Base-by-base conservation (phyloP, 2,113 vertebrate genomes). In the Chlamydotis undulata region DNA sequence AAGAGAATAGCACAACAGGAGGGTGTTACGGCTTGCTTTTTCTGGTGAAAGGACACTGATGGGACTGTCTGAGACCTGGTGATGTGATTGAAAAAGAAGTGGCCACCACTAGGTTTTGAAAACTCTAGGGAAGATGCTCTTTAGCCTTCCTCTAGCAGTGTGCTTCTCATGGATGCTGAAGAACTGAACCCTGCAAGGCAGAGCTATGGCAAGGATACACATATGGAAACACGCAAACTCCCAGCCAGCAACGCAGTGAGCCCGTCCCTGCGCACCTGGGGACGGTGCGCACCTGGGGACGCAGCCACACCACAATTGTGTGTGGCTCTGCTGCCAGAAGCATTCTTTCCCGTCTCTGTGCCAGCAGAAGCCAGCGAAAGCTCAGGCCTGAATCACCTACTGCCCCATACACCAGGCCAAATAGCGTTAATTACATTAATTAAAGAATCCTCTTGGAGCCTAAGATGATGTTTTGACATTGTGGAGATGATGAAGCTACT, bases 191-290 rank as follows among this genome's bases (percentile, higher is more conserved):
- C 26, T 35, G 55, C 53, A 15, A 76, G 45, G 57, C 79, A 75
- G 68, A 45, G 61, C 0, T 5, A 0, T n/a, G 1, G 3, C 1
- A 0, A 4, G 1, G 16, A 19, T 25, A 12, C n/a, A 4, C 4
- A 4, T 25, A 14, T 0, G 3, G 3, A 18, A 14, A 5, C 39
- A 37, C 11, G 53, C 41, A 31, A n/a, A 9, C 1, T 4, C 45
- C 3, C 43, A 5, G 59, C 19, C 35, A n/a, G 70, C 0, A 0
- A 13, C 2, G 4, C 33, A 28, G 45, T 35, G 28, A 71, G 10
- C 9, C 10, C 1, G 4, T 31, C 23, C 35, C 4, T 0, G 0
- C 0, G 26, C 1, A 3, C 35, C 11, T 5, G 35, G 35, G 35
- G 35, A 35, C 35, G 35, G 35, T 35, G 35, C 35, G 35, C 35